Evolutionary conservation across 2,888 invertebrate genomes (phyloP).

Genomic region (Aleiodes testaceus): DNA sequence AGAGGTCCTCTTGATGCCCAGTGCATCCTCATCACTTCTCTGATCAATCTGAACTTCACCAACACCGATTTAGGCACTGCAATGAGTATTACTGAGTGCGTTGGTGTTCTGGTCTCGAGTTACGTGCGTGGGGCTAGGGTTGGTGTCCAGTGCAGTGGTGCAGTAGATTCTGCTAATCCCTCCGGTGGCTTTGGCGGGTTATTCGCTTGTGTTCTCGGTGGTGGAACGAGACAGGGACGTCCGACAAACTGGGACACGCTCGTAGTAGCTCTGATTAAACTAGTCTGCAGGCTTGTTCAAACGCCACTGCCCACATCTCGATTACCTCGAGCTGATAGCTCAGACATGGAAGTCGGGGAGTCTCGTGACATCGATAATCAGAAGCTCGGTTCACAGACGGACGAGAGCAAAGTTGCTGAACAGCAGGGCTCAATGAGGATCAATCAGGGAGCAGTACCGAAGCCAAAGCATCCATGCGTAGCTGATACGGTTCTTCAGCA

Average conservation of each 20-base stretch:
- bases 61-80: slow-evolving; percentile 82
- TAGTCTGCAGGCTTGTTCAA: slow-evolving; percentile 79
- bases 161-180: slow-evolving; percentile 72
- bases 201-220: slow-evolving; percentile 83
- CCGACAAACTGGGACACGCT: slow-evolving; percentile 83
- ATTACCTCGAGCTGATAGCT: slow-evolving; percentile 54
- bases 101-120: slow-evolving; percentile 74
- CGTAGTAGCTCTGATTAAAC: slow-evolving; percentile 81
- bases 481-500: slow-evolving; percentile 87
- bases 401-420: slow-evolving; percentile 86
- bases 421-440: slow-evolving; percentile 71
- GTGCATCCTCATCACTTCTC: slow-evolving; percentile 80
- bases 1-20: slow-evolving; percentile 84
- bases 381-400: slow-evolving; percentile 79
- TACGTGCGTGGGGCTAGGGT: slow-evolving; percentile 67
- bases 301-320: slow-evolving; percentile 76
- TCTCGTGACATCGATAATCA: slow-evolving; percentile 56
- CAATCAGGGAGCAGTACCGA: slow-evolving; percentile 54
- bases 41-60: slow-evolving; percentile 79
- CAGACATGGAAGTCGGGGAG: slow-evolving; percentile 65
- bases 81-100: slow-evolving; percentile 83
- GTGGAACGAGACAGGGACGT: slow-evolving; percentile 78
- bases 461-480: slow-evolving; percentile 77
- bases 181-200: slow-evolving; percentile 82
- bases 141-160: slow-evolving; percentile 70